A percentile compares a stretch with the other conserved stretches of the same genome.
Conservation (phyloP, 2,113 vertebrate genomes). For the Poeciliopsis prolifica region DNA sequence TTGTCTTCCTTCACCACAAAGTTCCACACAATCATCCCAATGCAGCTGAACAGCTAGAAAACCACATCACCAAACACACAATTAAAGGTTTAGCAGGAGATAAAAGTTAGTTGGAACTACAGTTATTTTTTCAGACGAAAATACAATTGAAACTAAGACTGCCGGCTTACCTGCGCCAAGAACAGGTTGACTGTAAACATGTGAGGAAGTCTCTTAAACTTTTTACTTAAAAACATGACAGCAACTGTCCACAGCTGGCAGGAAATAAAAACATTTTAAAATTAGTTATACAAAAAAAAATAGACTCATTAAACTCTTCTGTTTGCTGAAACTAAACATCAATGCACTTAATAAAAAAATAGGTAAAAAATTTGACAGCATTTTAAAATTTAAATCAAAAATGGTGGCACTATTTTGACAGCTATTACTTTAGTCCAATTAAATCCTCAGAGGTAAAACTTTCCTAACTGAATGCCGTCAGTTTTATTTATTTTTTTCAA, state of each 20-base stretch:
- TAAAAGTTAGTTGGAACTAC: not conserved
- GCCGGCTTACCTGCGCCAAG: constrained; percentile 88
- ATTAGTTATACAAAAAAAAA: not conserved
- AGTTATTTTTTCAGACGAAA: not conserved
- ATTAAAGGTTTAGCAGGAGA: not conserved
- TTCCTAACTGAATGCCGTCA: not conserved
- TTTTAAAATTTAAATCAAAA: too few species aligned
- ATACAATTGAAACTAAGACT: not conserved
- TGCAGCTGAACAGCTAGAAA: constrained; percentile 85
- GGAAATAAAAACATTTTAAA: constrained; percentile 19
- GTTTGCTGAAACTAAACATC: not conserved
- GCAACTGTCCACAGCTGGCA: constrained; percentile 90
- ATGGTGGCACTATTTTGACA: too few species aligned
- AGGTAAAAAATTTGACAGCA: not conserved
- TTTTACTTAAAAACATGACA: constrained; percentile 91
- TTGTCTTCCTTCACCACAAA: constrained; percentile 84
- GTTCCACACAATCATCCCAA: constrained; percentile 95
- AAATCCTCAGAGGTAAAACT: too few species aligned
- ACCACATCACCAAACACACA: not conserved
- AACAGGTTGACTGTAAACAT: constrained; percentile 91
- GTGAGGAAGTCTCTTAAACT: constrained; percentile 90
- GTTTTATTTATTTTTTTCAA: not conserved
- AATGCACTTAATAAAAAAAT: not conserved
- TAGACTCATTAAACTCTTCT: not conserved
- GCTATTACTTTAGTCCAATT: too few species aligned